Conservation (phyloP, 2,888 invertebrate species). For the Aelia acuminata region DNA sequence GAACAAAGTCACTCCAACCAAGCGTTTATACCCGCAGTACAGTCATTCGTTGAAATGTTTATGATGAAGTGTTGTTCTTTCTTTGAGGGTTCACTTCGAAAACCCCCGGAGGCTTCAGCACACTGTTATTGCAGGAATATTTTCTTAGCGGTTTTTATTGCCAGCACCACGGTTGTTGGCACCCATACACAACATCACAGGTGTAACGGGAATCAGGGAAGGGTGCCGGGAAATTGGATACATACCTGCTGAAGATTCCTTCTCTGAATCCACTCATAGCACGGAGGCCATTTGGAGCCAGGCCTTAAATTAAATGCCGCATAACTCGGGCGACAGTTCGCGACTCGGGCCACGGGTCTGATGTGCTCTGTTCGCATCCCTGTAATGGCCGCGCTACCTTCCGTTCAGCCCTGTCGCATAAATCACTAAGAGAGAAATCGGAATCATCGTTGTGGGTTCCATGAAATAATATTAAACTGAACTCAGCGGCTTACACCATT, state of each 20-base stretch:
- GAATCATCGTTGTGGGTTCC: background rate
- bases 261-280: background rate
- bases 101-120: background rate
- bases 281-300: background rate
- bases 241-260: conserved; percentile 45
- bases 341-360: background rate
- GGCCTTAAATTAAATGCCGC: conserved; percentile 9
- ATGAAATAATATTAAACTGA: background rate
- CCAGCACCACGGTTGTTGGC: background rate
- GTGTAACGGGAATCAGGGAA: background rate
- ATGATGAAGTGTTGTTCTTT: conserved; percentile 31
- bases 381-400: background rate
- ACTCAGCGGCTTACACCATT: background rate
- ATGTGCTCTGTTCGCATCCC: background rate
- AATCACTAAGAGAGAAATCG: background rate
- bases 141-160: background rate
- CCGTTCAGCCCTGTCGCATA: background rate
- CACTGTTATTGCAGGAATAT: background rate
- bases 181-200: background rate
- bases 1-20: background rate
- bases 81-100: background rate
- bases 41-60: conserved; percentile 3
- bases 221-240: conserved; percentile 41
- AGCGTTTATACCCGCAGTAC: background rate
- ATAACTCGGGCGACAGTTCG: conserved; percentile 1